phyloP scores from a whole-genome alignment of 2,888 invertebrate genomes.

The Parnassius glacialis region DNA sequence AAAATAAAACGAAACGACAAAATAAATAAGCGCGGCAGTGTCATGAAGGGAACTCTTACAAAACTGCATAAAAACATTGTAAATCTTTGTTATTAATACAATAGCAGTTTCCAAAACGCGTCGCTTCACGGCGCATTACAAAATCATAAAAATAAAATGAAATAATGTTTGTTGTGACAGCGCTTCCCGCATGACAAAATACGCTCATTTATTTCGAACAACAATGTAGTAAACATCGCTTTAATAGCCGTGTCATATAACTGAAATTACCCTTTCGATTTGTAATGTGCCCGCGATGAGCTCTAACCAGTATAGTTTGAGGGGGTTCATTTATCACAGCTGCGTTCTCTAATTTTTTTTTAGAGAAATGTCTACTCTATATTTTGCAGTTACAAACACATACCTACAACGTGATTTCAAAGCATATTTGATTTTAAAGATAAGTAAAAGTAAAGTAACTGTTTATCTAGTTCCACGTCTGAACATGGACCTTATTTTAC shows the following conservation, averaged over 20 bases:
- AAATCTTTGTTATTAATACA: conserved; percentile 56
- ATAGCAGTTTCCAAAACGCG: conserved; percentile 62
- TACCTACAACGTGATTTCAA: too few species aligned
- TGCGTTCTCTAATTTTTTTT: conserved; percentile 9
- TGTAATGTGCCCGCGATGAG: conserved; percentile 41
- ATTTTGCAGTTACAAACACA: too few species aligned
- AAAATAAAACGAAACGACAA: not conserved
- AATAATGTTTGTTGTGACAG: conserved; percentile 79
- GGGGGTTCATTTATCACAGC: conserved; percentile 16
- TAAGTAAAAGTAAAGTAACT: too few species aligned
- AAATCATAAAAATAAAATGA: conserved; percentile 72
- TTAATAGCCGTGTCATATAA: conserved; percentile 68
- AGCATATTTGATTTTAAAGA: too few species aligned
- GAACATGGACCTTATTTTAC: too few species aligned
- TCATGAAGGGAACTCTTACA: conserved; percentile 13
- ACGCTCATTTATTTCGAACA: conserved; percentile 70
- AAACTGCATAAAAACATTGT: conserved; percentile 39
- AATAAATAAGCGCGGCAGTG: not conserved
- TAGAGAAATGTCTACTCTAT: too few species aligned
- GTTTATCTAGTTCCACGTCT: too few species aligned
- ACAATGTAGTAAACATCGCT: conserved; percentile 73
- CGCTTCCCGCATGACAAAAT: conserved; percentile 73
- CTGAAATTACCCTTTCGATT: conserved; percentile 63
- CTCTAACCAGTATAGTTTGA: conserved; percentile 32
- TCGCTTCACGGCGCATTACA: conserved; percentile 71